Evolutionary conservation across 1,140 invertebrate species (phyloP).

Genomic region (Cyclina sinensis): DNA sequence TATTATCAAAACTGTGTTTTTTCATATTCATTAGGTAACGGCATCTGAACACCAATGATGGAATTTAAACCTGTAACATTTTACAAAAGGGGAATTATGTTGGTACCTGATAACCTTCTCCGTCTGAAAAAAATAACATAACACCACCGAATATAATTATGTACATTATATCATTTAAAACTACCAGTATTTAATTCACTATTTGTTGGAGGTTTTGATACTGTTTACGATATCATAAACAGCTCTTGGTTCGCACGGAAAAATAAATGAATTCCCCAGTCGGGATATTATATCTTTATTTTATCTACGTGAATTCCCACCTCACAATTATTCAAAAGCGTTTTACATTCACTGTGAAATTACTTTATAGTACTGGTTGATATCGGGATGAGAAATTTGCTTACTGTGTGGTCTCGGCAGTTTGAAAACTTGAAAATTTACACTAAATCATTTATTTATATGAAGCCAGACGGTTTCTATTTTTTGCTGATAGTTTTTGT

Average conservation of each 20-base stretch:
- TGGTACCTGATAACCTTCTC: neutral
- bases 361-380: slow-evolving; percentile 16
- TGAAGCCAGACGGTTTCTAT: slow-evolving; percentile 10
- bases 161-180: slow-evolving; percentile 22
- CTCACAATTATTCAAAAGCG: slow-evolving; percentile 13
- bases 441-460: slow-evolving; percentile 10
- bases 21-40: neutral
- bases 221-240: slow-evolving; percentile 53
- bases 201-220: slow-evolving; percentile 18
- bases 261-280: slow-evolving; percentile 29
- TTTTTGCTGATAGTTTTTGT: slow-evolving; percentile 3
- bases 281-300: slow-evolving; percentile 26
- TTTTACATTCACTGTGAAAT: slow-evolving; percentile 36
- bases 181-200: slow-evolving; percentile 23
- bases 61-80: neutral
- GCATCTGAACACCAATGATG: neutral
- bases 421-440: neutral
- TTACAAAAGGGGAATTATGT: neutral
- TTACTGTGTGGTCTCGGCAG: slow-evolving; percentile 45
- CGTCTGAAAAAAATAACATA: neutral
- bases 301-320: slow-evolving; percentile 41
- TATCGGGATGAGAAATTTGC: slow-evolving; percentile 16
- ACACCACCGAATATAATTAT: neutral
- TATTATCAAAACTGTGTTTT: neutral
- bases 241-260: slow-evolving; percentile 6